Conservation (phyloP, 2,113 vertebrate genomes). For the Anolis sagrei region DNA sequence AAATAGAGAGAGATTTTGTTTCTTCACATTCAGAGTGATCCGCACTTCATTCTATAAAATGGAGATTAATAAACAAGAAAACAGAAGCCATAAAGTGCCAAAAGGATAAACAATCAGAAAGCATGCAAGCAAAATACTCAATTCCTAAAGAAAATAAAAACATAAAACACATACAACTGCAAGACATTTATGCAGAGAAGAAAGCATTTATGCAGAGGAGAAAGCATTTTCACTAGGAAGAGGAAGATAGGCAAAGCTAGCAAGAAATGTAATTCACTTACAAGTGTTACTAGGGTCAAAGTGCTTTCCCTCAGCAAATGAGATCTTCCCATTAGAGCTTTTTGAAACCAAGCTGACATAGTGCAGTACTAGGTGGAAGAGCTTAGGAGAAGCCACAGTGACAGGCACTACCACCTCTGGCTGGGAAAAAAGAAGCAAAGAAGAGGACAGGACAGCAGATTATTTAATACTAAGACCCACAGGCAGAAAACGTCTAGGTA, state of each 20-base stretch:
- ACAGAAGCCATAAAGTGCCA: constrained; percentile 45
- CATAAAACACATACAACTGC: background rate
- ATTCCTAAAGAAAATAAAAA: constrained; percentile 37
- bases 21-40: constrained; percentile 85
- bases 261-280: constrained; percentile 81
- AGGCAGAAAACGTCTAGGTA: constrained; percentile 52
- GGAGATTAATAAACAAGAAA: constrained; percentile 71
- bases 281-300: constrained; percentile 83
- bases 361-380: constrained; percentile 81
- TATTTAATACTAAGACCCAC: constrained; percentile 58
- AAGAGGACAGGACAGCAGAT: constrained; percentile 68
- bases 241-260: constrained; percentile 61
- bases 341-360: constrained; percentile 81
- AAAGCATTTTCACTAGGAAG: constrained; percentile 34
- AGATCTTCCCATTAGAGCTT: constrained; percentile 78
- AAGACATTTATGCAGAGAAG: constrained; percentile 41
- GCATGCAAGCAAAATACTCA: constrained; percentile 57
- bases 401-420: constrained; percentile 83
- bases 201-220: constrained; percentile 33
- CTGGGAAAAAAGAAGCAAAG: constrained; percentile 83
- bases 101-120: constrained; percentile 55
- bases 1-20: constrained; percentile 79
- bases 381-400: constrained; percentile 81
- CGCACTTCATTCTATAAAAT: constrained; percentile 90
- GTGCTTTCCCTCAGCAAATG: constrained; percentile 81